Conservation (phyloP, 2,797 vertebrate species). For the Etheostoma perlongum region DNA sequence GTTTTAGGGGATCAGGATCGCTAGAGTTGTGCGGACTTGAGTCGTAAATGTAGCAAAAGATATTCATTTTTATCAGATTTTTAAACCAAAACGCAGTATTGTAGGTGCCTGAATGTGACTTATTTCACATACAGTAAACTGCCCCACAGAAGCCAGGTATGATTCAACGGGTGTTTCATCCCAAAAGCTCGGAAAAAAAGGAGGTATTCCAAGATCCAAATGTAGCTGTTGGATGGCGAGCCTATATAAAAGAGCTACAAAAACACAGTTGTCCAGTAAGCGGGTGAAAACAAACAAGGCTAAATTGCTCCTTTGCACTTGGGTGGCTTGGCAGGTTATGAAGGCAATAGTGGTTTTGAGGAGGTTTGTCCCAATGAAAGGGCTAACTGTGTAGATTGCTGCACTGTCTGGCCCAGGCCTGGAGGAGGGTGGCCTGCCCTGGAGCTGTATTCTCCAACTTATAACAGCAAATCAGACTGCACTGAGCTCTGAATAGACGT, state of each 20-base stretch:
- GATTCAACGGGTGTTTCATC: conserved; percentile 61
- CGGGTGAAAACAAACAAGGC: conserved; percentile 82
- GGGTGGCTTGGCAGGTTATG: conserved; percentile 86
- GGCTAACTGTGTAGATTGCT: conserved; percentile 81
- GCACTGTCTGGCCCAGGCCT: conserved; percentile 66
- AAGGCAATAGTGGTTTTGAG: conserved; percentile 82
- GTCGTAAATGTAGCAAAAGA: no score
- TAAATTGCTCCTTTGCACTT: conserved; percentile 83
- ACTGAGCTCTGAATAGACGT: conserved; percentile 65
- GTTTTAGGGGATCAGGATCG: no score
- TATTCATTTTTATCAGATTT: no score
- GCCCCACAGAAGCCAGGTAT: conserved; percentile 53
- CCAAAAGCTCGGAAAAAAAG: conserved; percentile 57
- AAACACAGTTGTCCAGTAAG: conserved; percentile 80
- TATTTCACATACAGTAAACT: conserved; percentile 29
- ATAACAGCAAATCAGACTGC: conserved; percentile 69
- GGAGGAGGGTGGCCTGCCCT: conserved; percentile 68
- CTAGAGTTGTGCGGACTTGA: no score
- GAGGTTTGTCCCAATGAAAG: conserved; percentile 86
- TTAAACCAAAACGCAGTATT: no score
- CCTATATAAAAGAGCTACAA: conserved; percentile 77
- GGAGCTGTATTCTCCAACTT: conserved; percentile 64
- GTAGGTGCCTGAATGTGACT: conserved; percentile 18
- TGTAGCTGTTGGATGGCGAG: conserved; percentile 77
- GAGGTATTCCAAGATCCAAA: conserved; percentile 68